Conservation (phyloP, 2,113 vertebrate species). For the Nettapus auritus region DNA sequence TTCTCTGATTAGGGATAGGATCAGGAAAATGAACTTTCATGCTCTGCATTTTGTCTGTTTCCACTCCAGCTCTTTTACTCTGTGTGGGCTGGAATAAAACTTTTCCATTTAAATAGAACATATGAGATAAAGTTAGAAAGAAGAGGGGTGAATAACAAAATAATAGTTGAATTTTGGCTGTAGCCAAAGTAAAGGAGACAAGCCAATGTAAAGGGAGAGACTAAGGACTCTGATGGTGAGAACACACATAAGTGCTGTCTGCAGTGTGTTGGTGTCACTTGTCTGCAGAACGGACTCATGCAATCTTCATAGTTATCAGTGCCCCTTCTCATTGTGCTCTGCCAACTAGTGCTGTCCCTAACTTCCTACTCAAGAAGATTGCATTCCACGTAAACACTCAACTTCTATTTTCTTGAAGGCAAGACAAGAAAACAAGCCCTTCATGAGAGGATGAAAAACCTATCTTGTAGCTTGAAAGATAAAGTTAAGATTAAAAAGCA, state of each 20-base stretch:
- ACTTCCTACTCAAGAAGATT: background rate
- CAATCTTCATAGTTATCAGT: fast-evolving
- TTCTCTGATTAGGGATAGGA: background rate
- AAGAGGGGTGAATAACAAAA: background rate
- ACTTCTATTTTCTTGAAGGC: background rate
- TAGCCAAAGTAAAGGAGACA: background rate
- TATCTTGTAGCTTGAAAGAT: background rate
- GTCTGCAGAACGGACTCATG: background rate
- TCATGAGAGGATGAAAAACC: background rate
- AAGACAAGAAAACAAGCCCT: background rate
- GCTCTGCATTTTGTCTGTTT: background rate
- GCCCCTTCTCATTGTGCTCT: background rate
- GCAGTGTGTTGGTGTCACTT: background rate
- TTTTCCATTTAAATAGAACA: background rate
- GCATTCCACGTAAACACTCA: fast-evolving
- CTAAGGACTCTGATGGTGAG: background rate
- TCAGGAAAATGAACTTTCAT: background rate
- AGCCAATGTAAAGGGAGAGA: background rate
- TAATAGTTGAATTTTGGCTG: background rate
- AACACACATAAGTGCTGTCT: background rate
- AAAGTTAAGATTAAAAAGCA: background rate
- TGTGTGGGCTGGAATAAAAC: background rate
- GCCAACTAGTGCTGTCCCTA: background rate
- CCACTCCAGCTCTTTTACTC: background rate
- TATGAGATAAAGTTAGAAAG: background rate